Evolutionary conservation across 2,797 vertebrate species (phyloP), one percentile per base, ranked within the genome.

Genomic region (Bradypodion ventrale): DNA sequence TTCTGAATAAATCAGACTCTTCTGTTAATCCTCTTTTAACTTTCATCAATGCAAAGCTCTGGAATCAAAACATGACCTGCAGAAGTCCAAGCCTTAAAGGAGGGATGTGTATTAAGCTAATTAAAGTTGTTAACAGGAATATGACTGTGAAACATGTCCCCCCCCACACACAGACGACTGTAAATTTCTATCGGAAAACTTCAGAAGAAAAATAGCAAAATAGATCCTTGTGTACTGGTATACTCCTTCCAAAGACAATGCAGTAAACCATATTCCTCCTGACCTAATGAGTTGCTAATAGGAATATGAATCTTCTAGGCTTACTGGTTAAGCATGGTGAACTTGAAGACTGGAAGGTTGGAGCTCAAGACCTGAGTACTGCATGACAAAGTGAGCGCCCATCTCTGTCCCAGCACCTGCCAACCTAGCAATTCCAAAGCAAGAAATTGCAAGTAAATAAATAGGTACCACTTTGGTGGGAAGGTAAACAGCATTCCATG

Each of bases 1-100:
- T 90, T 72, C 76, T 87, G 78, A 88, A 87, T 92, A 70, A 72
- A 73, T 91, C 76, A 87, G 89, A 89, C 75, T 86, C 83, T 86
- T 83, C 83, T 77, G 56, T 87, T 90, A 91, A 85, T 92, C 78
- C 62, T 91, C 83, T 56, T 80, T 91, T 75, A 89, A 73, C 91
- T 92, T 65, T 89, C 89, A 91, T 87, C 85, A 87, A 80, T 86
- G 83, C 44, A 80, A 83, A 88, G 90, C 87, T 74, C 81, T n/a
- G 83, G 87, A 52, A 46, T 82, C 88, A 87, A 52, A 78, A 72
- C 87, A n/a, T 16, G 29, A 76, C 56, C 62, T 90, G 37, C 83
- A 76, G 84, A 84, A 84, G 66, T 84, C 83, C 82, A 89, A 90
- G 78, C 68, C 86, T 40, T n/a, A n/a, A 66, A 52, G 56, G 63